phyloP scores from a whole-genome alignment of 2,888 invertebrate species.

The Amphimallon solstitiale region DNA sequence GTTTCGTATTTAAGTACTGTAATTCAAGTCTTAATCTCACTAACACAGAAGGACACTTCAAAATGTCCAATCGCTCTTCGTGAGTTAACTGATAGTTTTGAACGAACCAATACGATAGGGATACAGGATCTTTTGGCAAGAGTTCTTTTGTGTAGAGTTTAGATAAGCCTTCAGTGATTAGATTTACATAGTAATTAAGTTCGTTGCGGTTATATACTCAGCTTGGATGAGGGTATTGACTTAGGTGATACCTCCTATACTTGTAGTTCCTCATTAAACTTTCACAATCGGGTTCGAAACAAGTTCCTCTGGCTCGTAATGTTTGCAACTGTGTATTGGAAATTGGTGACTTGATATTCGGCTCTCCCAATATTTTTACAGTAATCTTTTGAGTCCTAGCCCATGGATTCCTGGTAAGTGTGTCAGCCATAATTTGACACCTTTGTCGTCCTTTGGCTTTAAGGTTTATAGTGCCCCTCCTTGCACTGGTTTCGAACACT shows the following conservation, averaged over 20 bases:
- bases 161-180: slow-evolving; percentile 52
- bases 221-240: slow-evolving; percentile 56
- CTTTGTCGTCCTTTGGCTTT: slow-evolving; percentile 81
- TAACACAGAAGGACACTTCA: slow-evolving; percentile 75
- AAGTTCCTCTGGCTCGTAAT: slow-evolving; percentile 62
- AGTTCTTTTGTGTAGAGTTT: slow-evolving; percentile 59
- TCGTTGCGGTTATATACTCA: slow-evolving; percentile 61
- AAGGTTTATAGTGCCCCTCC: slow-evolving; percentile 67
- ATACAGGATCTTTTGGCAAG: slow-evolving; percentile 74
- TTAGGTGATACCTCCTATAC: slow-evolving; percentile 59
- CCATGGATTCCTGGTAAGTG: slow-evolving; percentile 55
- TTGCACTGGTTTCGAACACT: slow-evolving; percentile 73
- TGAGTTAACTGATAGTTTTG: slow-evolving; percentile 79
- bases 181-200: slow-evolving; percentile 55
- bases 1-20: slow-evolving; percentile 63
- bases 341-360: slow-evolving; percentile 68
- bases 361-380: slow-evolving; percentile 77
- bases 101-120: slow-evolving; percentile 83
- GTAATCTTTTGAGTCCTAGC: slow-evolving; percentile 67
- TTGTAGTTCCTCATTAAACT: slow-evolving; percentile 54
- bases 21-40: slow-evolving; percentile 72
- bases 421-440: slow-evolving; percentile 68
- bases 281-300: slow-evolving; percentile 50
- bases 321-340: slow-evolving; percentile 63
- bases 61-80: slow-evolving; percentile 69